Base-by-base conservation (phyloP, 1,140 invertebrate genomes). In the Cheumatopsyche charites region DNA sequence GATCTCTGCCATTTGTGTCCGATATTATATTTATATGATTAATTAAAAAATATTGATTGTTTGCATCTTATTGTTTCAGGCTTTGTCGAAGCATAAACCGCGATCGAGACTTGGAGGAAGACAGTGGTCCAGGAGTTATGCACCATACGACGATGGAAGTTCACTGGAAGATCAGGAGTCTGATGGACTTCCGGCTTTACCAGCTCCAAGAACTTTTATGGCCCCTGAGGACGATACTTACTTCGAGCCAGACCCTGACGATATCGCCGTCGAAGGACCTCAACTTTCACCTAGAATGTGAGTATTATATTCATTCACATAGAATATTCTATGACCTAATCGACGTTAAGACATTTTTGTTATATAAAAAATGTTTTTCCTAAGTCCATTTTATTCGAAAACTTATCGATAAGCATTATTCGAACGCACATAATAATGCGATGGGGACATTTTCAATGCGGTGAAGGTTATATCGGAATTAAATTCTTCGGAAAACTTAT, bases 101-200 rank as follows among this genome's bases (percentile, higher is more conserved):
- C 74, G 84, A 15, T 78, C 81, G 41, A 77, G 81, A 1, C n/a
- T 76, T 6, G 42, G 63, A 25, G 68, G 49, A n/a, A 79, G 78
- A 6, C 81, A 85, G 76, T 84, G 81, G 80, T 88, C 87, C 1
- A 79, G 87, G 67, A 88, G 87, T 77, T 88, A 86, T 77, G 83
- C 86, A 0, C 84, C 86, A 0, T 78, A 78, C 12, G 78, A 80
- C 42, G 78, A 82, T 1, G 61, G 69, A 5, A 47, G 67, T 19
- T 67, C 73, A 41, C 9, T 17, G 4, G 71, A 68, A 19, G 45
- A n/a, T 21, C 45, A 68, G 9, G 74, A 70, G 13, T 13, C 52
- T 9, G 74, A 71, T 52, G n/a, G 49, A 9, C 23, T 47, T n/a
- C 67, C 17, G 15, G 52, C 63, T 15, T 26, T 62, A 26, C 43